Evolutionary conservation across 2,888 invertebrate genomes (phyloP).

Genomic region (Stenoptilia bipunctidactyla): DNA sequence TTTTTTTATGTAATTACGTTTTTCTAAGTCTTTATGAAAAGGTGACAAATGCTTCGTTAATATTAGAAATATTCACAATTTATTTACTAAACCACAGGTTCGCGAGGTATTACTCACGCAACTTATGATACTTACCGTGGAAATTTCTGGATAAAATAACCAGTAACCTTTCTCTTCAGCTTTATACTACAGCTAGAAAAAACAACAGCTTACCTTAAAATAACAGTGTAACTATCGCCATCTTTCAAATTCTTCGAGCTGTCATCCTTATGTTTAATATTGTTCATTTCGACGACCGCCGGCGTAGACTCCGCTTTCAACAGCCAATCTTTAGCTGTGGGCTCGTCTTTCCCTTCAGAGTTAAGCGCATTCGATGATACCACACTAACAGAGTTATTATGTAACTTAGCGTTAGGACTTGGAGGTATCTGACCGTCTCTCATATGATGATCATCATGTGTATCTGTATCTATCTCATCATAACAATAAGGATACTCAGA

Average conservation of each 20-base stretch:
- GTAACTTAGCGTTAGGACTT: slow-evolving; percentile 50
- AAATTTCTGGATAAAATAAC: too few relatives aligned
- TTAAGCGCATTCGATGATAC: slow-evolving; percentile 58
- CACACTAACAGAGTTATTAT: slow-evolving; percentile 60
- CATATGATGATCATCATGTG: slow-evolving; percentile 74
- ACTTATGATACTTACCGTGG: too few relatives aligned
- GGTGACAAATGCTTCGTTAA: too few relatives aligned
- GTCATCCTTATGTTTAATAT: slow-evolving; percentile 58
- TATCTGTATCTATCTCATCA: slow-evolving; percentile 84
- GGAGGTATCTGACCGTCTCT: slow-evolving; percentile 53
- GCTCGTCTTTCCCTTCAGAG: slow-evolving; percentile 46
- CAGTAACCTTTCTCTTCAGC: too few relatives aligned
- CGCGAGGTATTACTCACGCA: too few relatives aligned
- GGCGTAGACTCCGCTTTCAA: slow-evolving; percentile 41
- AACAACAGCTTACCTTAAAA: slow-evolving; percentile 67
- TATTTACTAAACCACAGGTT: too few relatives aligned
- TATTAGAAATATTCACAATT: too few relatives aligned
- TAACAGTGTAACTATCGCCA: slow-evolving; percentile 82
- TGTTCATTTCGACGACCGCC: slow-evolving; percentile 58
- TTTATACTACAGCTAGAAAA: background rate
- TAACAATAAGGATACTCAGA: slow-evolving; percentile 92
- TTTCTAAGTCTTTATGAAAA: too few relatives aligned
- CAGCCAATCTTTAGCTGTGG: slow-evolving; percentile 55
- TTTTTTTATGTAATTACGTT: too few relatives aligned
- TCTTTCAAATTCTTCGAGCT: slow-evolving; percentile 63